Base-by-base conservation (phyloP, 2,888 invertebrate species). In the Melitaea athalia region DNA sequence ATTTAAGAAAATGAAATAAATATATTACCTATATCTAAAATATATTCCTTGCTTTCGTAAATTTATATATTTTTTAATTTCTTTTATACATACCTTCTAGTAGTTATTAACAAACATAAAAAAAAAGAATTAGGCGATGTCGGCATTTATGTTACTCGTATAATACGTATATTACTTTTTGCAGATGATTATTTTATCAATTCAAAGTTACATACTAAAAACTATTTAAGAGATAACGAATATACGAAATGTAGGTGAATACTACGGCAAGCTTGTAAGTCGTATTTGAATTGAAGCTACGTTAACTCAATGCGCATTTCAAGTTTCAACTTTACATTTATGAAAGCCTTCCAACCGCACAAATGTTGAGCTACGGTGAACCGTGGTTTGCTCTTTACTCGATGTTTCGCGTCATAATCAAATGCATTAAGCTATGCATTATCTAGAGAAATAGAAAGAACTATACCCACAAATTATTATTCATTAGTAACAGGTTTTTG, bases 331-430 rank as follows among this genome's bases (percentile, higher is more conserved):
- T 65, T 42, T 14, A 65, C 59, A 52, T 60, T 59, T 50, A 65
- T 65, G 59, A 65, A 65, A 65, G 65, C 49, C 50, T 64, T 64
- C 59, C 50, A 59, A 59, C 64, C 64, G 49, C 59, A 52, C 64
- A 59, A 45, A 65, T 59, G 59, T 43, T 43, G 64, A 68, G 60
- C 57, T 68, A 57, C 55, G 45, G 57, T 17, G 64, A 64, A 59
- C 59, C 62, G 53, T 47, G 63, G 62, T 59, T 65, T 61, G 55
- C 65, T 71, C 59, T 68, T 53, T 71, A 71, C 65, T 71, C 65
- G 53, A 45, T n/a, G 66, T 53, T 71, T 68, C 65, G 66, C 65
- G 53, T 45, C 17, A 68, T 65, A 61, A 66, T 68, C 59, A 63
- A 68, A 68, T 66, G 65, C 63, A 63, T 53, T 63, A 52, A 65